Base-by-base conservation (phyloP, 2,888 invertebrate species). In the Branchinecta sandiegonensis region DNA sequence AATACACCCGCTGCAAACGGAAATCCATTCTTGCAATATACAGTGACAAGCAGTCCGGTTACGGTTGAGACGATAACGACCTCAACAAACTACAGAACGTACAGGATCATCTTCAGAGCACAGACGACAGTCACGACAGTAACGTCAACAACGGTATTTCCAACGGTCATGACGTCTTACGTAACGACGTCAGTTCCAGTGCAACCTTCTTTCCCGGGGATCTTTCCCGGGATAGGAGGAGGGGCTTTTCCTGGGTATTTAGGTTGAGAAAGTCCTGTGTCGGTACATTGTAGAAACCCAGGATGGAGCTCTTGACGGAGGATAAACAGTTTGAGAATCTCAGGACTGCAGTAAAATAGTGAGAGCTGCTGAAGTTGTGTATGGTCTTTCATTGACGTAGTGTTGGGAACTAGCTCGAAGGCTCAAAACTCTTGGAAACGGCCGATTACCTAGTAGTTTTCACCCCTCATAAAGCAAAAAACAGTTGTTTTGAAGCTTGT, bases 41-140 rank as follows among this genome's bases (percentile, higher is more conserved):
- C 87, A 50, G 78, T 90, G 23, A 88, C 88, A 46, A 89, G 89
- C 11, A 87, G 89, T 0, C 89, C 90, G 0, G 81, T 90, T n/a
- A 82, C 91, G 46, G 83, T 88, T 70, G 89, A 88, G 75, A 89
- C 90, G 0, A 80, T 88, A 73, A 84, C 90, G 13, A 88, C 87
- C 1, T 83, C 87, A 72, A 90, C 90, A 0, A 85, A 88, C 71
- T 90, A 90, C 73, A 87, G 89, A 79, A 81, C 91, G 67, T 79
- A 92, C 71, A 90, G 91, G 78, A 79, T 92, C 72, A 91, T 90
- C 12, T 92, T 92, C 76, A 91, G 92, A n/a, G 91, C 92, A 48
- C 90, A 89, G 77, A 91, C 91, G 0, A 86, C 90, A 0, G 88
- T 88, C 76, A 92, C 92, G 9, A 92, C 91, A 2, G 81, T 93